Evolutionary conservation across 2,797 vertebrate species (phyloP).

Genomic region (Aulostomus chinensis): DNA sequence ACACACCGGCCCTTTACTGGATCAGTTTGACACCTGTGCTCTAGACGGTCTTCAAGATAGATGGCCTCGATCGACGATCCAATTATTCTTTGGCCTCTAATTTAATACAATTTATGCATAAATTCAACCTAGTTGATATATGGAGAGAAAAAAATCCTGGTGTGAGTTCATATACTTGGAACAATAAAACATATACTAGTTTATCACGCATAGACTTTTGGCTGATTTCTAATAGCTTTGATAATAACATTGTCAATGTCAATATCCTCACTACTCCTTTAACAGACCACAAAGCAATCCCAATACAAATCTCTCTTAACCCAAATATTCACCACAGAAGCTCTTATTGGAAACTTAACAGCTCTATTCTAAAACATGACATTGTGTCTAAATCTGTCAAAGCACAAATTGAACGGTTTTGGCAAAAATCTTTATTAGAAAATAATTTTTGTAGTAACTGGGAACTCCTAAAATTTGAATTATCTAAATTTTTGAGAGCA

Average conservation of each 20-base stretch:
- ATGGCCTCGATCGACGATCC: not conserved
- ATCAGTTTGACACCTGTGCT: too few relatives aligned
- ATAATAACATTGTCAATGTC: too few relatives aligned
- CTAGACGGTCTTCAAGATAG: not conserved
- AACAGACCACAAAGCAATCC: too few relatives aligned
- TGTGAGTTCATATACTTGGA: too few relatives aligned
- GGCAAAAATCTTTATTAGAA: not conserved
- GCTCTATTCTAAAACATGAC: not conserved
- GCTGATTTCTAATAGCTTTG: too few relatives aligned
- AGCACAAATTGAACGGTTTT: not conserved
- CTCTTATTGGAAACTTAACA: conserved; percentile 2
- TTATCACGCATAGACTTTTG: too few relatives aligned
- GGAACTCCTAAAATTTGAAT: not conserved
- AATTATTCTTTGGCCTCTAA: not conserved
- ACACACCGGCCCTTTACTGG: too few relatives aligned
- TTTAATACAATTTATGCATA: not conserved
- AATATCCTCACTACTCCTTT: too few relatives aligned
- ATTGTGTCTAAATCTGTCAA: not conserved
- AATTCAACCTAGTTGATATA: not conserved
- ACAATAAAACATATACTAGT: too few relatives aligned
- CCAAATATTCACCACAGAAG: not conserved
- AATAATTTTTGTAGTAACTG: not conserved
- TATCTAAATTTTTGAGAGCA: not conserved
- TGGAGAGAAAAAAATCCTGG: too few relatives aligned
- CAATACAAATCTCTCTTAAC: not conserved